Evolutionary conservation across 2,797 vertebrate species (phyloP).

Genomic region (Gymnodraco acuticeps): DNA sequence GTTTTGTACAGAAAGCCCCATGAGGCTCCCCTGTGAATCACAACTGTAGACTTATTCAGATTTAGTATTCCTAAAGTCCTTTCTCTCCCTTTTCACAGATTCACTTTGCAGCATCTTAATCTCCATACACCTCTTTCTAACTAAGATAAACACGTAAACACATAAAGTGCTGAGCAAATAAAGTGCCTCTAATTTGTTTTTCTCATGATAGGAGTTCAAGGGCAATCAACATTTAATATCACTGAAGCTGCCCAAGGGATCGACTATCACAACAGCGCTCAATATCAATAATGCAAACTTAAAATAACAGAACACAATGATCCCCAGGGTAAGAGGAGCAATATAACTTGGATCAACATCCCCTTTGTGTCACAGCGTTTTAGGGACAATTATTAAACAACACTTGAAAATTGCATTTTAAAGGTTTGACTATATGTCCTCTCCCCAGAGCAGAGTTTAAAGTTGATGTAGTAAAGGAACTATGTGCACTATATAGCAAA

Average conservation of each 20-base stretch:
- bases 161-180: conserved; percentile 9
- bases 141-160: conserved; percentile 21
- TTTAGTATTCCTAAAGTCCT: conserved; percentile 50
- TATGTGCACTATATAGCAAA: conserved; percentile 32
- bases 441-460: conserved; percentile 29
- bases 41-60: conserved; percentile 45
- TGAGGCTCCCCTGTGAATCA: conserved; percentile 35
- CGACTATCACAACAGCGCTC: conserved; percentile 40
- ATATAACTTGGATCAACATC: conserved; percentile 64
- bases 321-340: conserved; percentile 45
- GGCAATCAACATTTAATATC: conserved; percentile 64
- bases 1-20: conserved; percentile 51
- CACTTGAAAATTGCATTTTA: conserved; percentile 41
- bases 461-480: conserved; percentile 26
- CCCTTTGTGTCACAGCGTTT: conserved; percentile 56
- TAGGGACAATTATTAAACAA: conserved; percentile 61
- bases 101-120: conserved; percentile 25
- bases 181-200: conserved; percentile 45
- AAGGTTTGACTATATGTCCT: conserved; percentile 29
- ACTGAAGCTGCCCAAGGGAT: conserved; percentile 44
- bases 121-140: conserved; percentile 26
- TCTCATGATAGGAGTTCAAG: conserved; percentile 56
- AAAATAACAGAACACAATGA: conserved; percentile 52
- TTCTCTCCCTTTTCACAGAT: conserved; percentile 28
- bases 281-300: conserved; percentile 65